Evolutionary conservation across 2,888 invertebrate genomes (phyloP).

Genomic region (Trachelus tabidus): DNA sequence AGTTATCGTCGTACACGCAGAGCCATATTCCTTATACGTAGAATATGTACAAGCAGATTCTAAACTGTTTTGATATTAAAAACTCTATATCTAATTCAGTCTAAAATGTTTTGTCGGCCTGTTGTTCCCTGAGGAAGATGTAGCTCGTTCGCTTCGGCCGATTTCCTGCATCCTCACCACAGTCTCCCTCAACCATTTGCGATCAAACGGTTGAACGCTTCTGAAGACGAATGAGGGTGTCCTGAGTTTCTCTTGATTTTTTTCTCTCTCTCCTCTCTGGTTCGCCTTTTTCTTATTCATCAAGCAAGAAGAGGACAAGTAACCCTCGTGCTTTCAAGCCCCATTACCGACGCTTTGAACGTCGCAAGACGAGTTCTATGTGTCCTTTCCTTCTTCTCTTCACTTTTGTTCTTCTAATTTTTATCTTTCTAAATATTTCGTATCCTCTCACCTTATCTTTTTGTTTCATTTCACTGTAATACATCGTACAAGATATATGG

Average conservation of each 20-base stretch:
- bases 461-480: not conserved
- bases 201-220: conserved; percentile 60
- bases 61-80: not conserved
- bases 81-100: not conserved
- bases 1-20: not conserved
- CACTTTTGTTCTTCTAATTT: conserved; percentile 15
- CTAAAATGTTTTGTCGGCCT: not conserved
- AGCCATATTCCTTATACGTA: not conserved
- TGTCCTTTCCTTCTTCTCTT: conserved; percentile 1
- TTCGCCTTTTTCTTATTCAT: conserved; percentile 18
- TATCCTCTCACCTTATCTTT: not conserved
- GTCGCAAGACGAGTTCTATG: conserved; percentile 25
- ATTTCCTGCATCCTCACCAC: conserved; percentile 34
- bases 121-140: conserved; percentile 10
- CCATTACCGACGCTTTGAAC: conserved; percentile 61
- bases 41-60: not conserved
- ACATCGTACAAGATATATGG: not conserved
- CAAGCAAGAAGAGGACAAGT: not conserved
- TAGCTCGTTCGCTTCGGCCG: conserved; percentile 32
- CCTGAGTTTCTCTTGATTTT: conserved; percentile 44
- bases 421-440: not conserved
- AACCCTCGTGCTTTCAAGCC: conserved; percentile 51
- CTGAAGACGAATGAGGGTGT: conserved; percentile 48
- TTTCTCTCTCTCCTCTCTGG: conserved; percentile 23
- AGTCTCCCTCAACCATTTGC: conserved; percentile 27